Base-by-base conservation (phyloP, 1,140 invertebrate genomes). In the Drosophila erecta region DNA sequence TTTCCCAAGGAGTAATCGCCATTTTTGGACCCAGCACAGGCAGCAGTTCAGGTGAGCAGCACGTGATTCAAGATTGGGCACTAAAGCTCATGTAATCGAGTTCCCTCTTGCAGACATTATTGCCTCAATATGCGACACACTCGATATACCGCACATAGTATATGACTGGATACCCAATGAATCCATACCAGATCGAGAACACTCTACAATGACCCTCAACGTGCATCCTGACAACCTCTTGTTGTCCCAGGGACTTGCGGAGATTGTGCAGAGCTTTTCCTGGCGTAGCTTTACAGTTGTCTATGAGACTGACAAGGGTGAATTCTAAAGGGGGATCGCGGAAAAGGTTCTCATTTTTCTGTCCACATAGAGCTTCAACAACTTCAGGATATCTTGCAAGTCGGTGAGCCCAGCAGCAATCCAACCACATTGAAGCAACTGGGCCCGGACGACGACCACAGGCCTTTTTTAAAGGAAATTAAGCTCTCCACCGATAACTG, bases 221-320 rank as follows among this genome's bases (percentile, higher is more conserved):
- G 92, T 97, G 17, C 95, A 96, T 93, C 97, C 97, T 1, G 95
- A 96, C 64, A 95, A 96, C 47, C 92, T 94, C 2, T 81, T 94
- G 7, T 93, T 97, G 20, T 95, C 96, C n/a, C 93, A 95, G 92
- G 96, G 95, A 12, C 95, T 95, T 60, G 94, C 95, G 0, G 96
- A 96, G 64, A 92, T 97, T 38, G 94, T 97, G 4, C 93, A 95
- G 59, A 94, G 95, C 65, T 95, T 96, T 92, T 93, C 95, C 37
- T 98, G 97, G 97, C 94, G 94, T 50, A 94, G 94, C 62, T 98
- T 96, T 77, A 96, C 96, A 0, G 94, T 97, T 14, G 93, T 98
- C 20, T 98, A 98, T 87, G 96, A 98, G 90, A 94, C 95, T 47
- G 95, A 97, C 57, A 95, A 95, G 44, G 94, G 93, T 94, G 22